Base-by-base conservation (phyloP, 2,888 invertebrate species). In the Drosophila tripunctata region DNA sequence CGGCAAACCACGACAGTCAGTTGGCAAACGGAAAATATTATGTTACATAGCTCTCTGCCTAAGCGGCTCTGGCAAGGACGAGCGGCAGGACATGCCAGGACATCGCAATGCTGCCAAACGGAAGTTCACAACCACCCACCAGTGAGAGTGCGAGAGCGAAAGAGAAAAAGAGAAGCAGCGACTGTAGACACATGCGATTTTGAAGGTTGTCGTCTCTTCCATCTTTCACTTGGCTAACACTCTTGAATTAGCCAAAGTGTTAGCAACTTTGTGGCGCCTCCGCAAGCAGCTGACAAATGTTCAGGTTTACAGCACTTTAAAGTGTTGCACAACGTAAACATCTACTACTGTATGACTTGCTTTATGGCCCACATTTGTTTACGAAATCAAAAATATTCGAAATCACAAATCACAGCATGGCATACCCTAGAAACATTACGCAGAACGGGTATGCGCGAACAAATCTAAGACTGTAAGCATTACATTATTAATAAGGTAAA, bases 21-120 rank as follows among this genome's bases (percentile, higher is more conserved):
- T 50, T 62, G 64, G 54, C 55, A 67, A 69, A 65, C 83, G 80
- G 83, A 80, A 80, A 80, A 77, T 83, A 83, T 79, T 80, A 82
- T 67, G 77, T 63, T 62, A 48, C 65, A 48, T n/a, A 41, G 72
- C 33, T 15, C 15, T 51, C 27, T 55, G 72, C 76, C 72, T 61
- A 64, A 63, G 35, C 50, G 69, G 35, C 54, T 58, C 38, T 50
- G 61, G 64, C 74, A 67, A 76, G 69, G 63, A 44, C 67, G 61
- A 27, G 56, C 41, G n/a, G n/a, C 27, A 27, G 27, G 27, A 27
- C 27, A 17, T 17, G 57, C 62, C 57, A 61, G 62, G 51, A 58
- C 62, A 71, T 43, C 31, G 45, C 66, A 38, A 44, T 60, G 60
- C 36, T 55, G 68, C 38, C 57, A 67, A n/a, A 48, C 80, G 79